Evolutionary conservation across 2,797 vertebrate species (phyloP).

Genomic region (Danio choprae): DNA sequence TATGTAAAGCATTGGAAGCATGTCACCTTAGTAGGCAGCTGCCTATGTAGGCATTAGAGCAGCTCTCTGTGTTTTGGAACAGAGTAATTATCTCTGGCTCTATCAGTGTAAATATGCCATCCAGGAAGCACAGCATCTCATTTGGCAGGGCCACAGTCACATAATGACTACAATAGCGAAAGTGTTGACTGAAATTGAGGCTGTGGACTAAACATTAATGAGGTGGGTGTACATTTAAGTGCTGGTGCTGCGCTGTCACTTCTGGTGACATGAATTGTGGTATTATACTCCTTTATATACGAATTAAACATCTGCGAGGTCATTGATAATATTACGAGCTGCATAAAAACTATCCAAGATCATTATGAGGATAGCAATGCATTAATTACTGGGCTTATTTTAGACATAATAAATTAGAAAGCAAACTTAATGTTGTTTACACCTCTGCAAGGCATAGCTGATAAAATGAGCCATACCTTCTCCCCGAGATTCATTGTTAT

Average conservation of each 20-base stretch:
- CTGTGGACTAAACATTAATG: conserved; percentile 29
- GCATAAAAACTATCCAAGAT: conserved; percentile 21
- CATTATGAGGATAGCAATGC: conserved; percentile 15
- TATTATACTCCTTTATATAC: neutral
- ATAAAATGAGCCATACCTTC: conserved; percentile 9
- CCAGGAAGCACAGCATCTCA: neutral
- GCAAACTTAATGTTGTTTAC: conserved; percentile 39
- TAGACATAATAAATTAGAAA: conserved; percentile 20
- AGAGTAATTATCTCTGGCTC: conserved; percentile 19
- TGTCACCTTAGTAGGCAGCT: conserved; percentile 13
- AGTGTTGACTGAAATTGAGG: conserved; percentile 34
- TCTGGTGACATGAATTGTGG: neutral
- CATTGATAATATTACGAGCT: neutral
- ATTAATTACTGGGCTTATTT: neutral
- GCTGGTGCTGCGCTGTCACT: neutral
- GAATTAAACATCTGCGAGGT: conserved; percentile 23
- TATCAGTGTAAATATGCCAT: conserved; percentile 33
- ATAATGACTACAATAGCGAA: conserved; percentile 23
- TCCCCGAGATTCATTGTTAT: neutral
- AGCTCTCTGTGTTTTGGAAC: neutral
- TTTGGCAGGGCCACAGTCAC: conserved; percentile 26
- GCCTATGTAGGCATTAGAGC: conserved; percentile 14
- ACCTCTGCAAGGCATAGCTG: conserved; percentile 14
- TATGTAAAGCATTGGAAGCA: neutral
- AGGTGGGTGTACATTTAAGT: conserved; percentile 23